Percentiles rank a stretch among this genome's conserved stretches.
Evolutionary conservation across 2,113 vertebrate species (phyloP).

Genomic region (Brevimyrus niger): DNA sequence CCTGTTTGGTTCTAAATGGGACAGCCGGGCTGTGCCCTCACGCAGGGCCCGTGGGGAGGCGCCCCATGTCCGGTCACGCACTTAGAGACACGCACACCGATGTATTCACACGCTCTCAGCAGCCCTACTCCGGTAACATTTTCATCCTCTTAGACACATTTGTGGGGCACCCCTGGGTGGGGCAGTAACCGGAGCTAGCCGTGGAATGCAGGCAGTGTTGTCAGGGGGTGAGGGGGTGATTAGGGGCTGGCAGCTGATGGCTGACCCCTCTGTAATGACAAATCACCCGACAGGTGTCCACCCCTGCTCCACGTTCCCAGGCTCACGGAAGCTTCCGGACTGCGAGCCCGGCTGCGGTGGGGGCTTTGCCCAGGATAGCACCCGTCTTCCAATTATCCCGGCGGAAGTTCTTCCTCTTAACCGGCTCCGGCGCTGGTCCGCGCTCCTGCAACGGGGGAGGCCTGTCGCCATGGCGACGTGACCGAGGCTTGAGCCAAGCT

Average conservation of each 20-base stretch:
- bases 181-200: slow-evolving; percentile 60
- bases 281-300: slow-evolving; percentile 71
- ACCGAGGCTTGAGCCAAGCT: background rate
- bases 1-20: background rate
- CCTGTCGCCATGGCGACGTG: background rate
- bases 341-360: slow-evolving; percentile 6
- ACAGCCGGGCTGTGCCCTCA: background rate
- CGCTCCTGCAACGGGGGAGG: background rate
- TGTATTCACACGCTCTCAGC: slow-evolving; percentile 24
- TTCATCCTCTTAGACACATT: background rate
- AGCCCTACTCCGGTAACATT: background rate
- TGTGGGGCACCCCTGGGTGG: slow-evolving; percentile 43
- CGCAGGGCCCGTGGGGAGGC: background rate
- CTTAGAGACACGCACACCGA: slow-evolving; percentile 11
- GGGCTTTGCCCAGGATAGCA: background rate
- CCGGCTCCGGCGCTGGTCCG: background rate
- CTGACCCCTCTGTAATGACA: slow-evolving; percentile 74
- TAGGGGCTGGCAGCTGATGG: slow-evolving; percentile 75
- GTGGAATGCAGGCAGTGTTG: slow-evolving; percentile 55
- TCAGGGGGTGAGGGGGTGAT: slow-evolving; percentile 58
- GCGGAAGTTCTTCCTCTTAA: background rate
- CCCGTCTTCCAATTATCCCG: background rate
- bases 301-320: slow-evolving; percentile 49
- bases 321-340: slow-evolving; percentile 66
- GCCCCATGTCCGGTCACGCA: background rate